These are phyloP conservation scores for Gambusia yucatana DNA, from an alignment of 2,797 vertebrate genomes.

Conservation along the genomic window DNA sequence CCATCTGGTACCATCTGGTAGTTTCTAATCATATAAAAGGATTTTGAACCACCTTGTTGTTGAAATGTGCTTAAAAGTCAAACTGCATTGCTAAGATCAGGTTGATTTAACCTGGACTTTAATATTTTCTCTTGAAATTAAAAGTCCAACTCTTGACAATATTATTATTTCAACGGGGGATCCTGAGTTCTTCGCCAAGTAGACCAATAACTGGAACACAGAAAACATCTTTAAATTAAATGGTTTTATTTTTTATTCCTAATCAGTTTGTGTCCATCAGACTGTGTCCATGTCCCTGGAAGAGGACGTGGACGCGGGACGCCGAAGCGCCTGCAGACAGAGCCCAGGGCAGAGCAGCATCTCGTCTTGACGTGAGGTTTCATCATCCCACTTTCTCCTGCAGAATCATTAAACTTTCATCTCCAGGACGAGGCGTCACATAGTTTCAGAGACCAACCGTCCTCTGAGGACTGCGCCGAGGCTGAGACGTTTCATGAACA, in stretches of 20 bases:
- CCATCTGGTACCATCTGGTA: too few species aligned
- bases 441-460: neutral
- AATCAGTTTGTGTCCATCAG: neutral
- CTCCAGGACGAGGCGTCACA: neutral
- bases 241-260: neutral
- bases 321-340: neutral
- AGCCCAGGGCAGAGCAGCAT: constrained; percentile 2
- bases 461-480: neutral
- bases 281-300: neutral
- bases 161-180: too few species aligned
- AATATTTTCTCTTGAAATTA: too few species aligned
- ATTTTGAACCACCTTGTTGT: too few species aligned
- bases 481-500: neutral
- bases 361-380: neutral
- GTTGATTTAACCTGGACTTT: too few species aligned
- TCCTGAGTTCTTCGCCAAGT: too few species aligned
- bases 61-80: too few species aligned
- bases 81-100: too few species aligned
- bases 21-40: too few species aligned
- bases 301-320: too few species aligned
- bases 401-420: constrained; percentile 28
- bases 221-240: neutral
- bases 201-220: neutral
- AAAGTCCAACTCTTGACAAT: too few species aligned
- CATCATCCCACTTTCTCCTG: constrained; percentile 19